Evolutionary conservation across 1,140 invertebrate genomes (phyloP).

Genomic region (Drosophila ananassae): DNA sequence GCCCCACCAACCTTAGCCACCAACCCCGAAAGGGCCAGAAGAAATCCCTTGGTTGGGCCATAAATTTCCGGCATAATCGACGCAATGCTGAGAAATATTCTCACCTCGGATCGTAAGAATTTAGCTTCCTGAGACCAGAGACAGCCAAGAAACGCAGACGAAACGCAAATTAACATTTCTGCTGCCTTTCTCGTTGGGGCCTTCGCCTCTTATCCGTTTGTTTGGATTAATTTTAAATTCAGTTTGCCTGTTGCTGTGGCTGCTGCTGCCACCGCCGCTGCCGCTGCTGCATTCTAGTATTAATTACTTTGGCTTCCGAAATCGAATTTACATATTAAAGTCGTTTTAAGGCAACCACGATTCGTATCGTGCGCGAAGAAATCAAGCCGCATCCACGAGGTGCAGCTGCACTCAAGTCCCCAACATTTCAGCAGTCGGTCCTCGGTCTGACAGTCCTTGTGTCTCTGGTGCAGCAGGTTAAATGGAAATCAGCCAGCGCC

Average conservation of each 20-base stretch:
- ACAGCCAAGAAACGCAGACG: constrained; percentile 18
- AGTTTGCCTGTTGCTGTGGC: constrained; percentile 45
- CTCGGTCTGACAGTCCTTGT: constrained; percentile 28
- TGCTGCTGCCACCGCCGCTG: constrained; percentile 17
- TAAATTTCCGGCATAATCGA: constrained; percentile 77
- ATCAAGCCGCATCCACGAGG: constrained; percentile 60
- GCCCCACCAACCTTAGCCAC: background rate
- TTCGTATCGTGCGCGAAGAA: constrained; percentile 75
- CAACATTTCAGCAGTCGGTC: background rate
- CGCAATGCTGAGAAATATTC: constrained; percentile 77
- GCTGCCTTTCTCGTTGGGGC: constrained; percentile 60
- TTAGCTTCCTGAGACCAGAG: constrained; percentile 58
- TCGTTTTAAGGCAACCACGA: constrained; percentile 78
- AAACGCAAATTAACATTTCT: constrained; percentile 79
- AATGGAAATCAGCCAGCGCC: constrained; percentile 77
- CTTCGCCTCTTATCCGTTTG: constrained; percentile 72
- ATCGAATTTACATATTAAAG: constrained; percentile 84
- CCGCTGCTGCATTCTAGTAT: constrained; percentile 75
- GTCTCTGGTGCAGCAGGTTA: constrained; percentile 71
- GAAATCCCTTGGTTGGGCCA: constrained; percentile 35
- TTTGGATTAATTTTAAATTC: constrained; percentile 83
- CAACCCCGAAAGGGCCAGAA: constrained; percentile 7
- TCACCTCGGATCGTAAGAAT: constrained; percentile 70
- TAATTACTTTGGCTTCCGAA: constrained; percentile 84
- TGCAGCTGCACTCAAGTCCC: constrained; percentile 43